These are phyloP conservation scores for Leptocoma aspasia DNA, from an alignment of 2,113 vertebrate genomes.

Conservation along the genomic window DNA sequence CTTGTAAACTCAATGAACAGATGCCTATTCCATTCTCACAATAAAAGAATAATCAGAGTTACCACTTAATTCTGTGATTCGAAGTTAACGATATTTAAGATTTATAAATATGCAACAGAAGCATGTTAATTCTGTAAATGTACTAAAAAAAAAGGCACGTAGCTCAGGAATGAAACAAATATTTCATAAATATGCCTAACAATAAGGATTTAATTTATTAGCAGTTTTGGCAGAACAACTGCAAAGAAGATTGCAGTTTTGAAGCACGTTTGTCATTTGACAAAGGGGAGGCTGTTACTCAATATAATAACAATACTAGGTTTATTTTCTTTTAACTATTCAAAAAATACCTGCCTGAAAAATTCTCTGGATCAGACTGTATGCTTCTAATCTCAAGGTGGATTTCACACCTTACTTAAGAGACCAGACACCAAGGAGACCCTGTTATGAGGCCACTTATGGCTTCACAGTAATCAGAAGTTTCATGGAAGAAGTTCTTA, in stretches of 20 bases:
- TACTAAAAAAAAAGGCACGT: not conserved
- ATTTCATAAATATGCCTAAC: conserved; percentile 10
- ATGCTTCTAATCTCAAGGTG: not conserved
- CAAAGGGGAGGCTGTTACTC: not conserved
- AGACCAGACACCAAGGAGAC: not conserved
- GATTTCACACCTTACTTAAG: not conserved
- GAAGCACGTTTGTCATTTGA: not conserved
- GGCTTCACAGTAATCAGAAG: not conserved
- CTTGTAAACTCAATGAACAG: conserved; percentile 14
- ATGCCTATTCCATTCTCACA: not conserved
- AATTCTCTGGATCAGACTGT: not conserved
- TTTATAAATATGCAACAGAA: conserved; percentile 37
- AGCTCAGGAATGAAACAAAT: not conserved
- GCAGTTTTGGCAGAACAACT: conserved; percentile 22
- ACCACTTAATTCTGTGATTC: conserved; percentile 14
- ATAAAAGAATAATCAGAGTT: conserved; percentile 3
- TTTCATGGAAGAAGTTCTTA: not conserved
- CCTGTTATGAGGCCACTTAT: not conserved
- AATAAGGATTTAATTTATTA: conserved; percentile 47
- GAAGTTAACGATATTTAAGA: not conserved
- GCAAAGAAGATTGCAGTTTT: not conserved
- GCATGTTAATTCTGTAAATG: not conserved
- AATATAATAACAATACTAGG: not conserved
- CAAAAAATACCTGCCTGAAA: not conserved
- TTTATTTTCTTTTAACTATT: not conserved